Percentiles rank a stretch among this genome's conserved stretches.
Evolutionary conservation across 2,113 vertebrate genomes (phyloP).

Genomic region (Neolamprologus ventralis): DNA sequence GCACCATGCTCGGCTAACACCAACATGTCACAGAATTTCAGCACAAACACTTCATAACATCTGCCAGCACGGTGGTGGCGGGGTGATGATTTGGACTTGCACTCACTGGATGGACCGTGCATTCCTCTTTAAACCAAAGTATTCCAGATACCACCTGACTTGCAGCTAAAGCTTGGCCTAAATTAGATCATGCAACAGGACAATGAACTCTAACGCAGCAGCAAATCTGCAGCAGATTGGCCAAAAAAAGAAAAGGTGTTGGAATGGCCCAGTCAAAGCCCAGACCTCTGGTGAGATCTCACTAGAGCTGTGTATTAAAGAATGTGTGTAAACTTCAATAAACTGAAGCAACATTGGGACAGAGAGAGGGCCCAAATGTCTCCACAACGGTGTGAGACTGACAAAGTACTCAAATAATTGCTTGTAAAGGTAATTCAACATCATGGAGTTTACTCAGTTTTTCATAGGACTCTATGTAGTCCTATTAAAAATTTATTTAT

Average conservation of each 20-base stretch:
- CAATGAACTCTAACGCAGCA: fast-evolving
- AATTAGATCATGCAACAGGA: fast-evolving
- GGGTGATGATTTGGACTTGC: background rate
- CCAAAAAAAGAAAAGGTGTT: background rate
- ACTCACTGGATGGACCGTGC: background rate
- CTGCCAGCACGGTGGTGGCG: background rate
- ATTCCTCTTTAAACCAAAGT: background rate
- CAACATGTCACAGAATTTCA: background rate
- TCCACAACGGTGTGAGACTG: background rate
- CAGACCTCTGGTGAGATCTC: background rate
- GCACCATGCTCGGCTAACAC: background rate
- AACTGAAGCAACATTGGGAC: background rate
- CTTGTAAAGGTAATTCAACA: fast-evolving
- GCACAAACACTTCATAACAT: background rate
- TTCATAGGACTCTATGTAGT: background rate
- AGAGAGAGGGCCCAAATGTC: background rate
- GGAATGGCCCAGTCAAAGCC: background rate
- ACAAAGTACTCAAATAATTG: background rate
- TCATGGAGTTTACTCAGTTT: fast-evolving
- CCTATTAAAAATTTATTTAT: fast-evolving
- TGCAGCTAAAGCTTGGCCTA: background rate
- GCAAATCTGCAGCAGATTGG: fast-evolving
- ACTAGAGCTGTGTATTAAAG: background rate
- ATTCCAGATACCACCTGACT: background rate
- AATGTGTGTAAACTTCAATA: background rate